Evolutionary conservation across 2,113 vertebrate genomes (phyloP), one percentile per base, ranked within the genome.

Genomic region (Varanus salvator): DNA sequence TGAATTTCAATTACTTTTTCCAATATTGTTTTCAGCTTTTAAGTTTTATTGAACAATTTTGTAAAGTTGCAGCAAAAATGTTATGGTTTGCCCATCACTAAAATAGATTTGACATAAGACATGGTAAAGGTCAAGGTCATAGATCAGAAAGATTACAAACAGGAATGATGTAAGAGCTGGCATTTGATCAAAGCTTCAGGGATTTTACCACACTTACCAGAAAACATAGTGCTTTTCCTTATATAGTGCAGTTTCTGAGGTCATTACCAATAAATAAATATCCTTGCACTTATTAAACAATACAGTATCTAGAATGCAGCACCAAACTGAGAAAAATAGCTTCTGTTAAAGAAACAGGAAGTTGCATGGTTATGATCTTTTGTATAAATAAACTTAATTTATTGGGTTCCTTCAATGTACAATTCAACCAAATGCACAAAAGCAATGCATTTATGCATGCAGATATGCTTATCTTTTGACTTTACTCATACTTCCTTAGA

Each of bases 111-210:
- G 96, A 97, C 93, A 97, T 94, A 97, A 97, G 95, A 96, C 90
- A 96, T 89, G 96, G 97, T 96, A 97, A 97, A 98, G 98, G 98
- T 98, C 98, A 99, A 99, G 98, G 98, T 99, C 98, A 98, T 93
- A 97, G 97, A 97, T 95, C 95, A 97, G 96, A 95, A 96, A 96
- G 95, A 97, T 97, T 96, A 97, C 94, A 94, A 96, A 94, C 92
- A 95, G 81, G 94, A 96, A 95, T 97, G 98, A 98, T 97, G 97
- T 98, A 99, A 99, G 97, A 98, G 97, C 97, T 99, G 98, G 98
- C 98, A 97, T 98, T 96, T 97, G 97, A 97, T 97, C 98, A 98
- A 98, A 98, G 98, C 97, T 97, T 97, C 95, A 96, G 94, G 94
- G 81, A 72, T 85, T 96, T 96, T 80, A 95, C 92, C 90, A 94